Evolutionary conservation across 2,113 vertebrate genomes (phyloP).

Genomic region (Leiothrix lutea): DNA sequence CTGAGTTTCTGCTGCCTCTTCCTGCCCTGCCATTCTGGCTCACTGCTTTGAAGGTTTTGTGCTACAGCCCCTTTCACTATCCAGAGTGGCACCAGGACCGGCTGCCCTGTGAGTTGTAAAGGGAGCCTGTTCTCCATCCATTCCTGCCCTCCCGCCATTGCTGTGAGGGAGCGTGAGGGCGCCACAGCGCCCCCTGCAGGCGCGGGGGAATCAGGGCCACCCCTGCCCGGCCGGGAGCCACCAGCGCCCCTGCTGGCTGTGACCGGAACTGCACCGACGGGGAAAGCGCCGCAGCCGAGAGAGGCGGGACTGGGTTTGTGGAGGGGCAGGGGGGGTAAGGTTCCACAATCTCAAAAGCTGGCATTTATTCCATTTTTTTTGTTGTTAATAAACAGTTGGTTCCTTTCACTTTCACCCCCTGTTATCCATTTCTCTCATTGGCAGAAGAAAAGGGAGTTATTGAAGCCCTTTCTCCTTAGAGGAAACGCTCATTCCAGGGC

Average conservation of each 20-base stretch:
- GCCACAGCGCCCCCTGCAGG: neutral
- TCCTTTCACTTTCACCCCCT: neutral
- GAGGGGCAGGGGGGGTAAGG: neutral
- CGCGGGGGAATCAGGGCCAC: neutral
- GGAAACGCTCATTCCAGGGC: neutral
- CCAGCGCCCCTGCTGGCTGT: neutral
- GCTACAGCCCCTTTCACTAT: no score
- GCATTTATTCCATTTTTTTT: neutral
- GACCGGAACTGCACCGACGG: fast-evolving
- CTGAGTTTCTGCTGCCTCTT: no score
- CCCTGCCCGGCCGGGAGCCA: neutral
- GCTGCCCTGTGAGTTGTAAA: no score
- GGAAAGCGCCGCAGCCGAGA: neutral
- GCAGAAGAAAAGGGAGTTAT: neutral
- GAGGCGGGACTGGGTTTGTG: no score
- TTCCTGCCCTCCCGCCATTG: neutral
- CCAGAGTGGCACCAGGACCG: no score
- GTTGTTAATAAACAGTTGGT: neutral
- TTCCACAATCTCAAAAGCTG: neutral
- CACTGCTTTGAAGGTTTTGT: no score
- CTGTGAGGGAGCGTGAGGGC: neutral
- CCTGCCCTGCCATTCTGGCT: no score
- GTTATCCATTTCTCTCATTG: neutral
- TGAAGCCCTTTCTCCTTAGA: neutral
- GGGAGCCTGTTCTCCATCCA: no score